Base-by-base conservation (phyloP, 1,140 invertebrate genomes). In the Apis florea region DNA sequence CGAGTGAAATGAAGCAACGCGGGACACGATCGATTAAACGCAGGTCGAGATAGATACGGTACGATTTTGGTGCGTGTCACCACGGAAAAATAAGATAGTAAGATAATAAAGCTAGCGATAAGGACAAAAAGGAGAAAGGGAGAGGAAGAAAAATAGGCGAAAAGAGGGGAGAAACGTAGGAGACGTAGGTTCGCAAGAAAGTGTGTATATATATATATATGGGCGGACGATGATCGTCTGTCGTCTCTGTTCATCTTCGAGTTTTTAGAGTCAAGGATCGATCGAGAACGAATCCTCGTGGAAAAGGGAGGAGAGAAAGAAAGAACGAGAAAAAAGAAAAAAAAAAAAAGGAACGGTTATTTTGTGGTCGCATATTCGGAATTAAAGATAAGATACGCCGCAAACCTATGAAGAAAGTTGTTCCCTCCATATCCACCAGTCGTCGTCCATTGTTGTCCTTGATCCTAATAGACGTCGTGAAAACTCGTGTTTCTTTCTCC, bases 141-240 rank as follows among this genome's bases (percentile, higher is more conserved):
- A 53, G 59, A 24, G 24, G 59, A 24, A 53, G 49, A 26, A 51
- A 13, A 49, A 31, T 9, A 12, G 31, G 13, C 8, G 1, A 31
- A 17, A 61, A 47, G 24, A 53, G 47, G 5, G 19, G 47, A 26
- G 61, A 21, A 49, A 47, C 17, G n/a, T 0, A 26, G 19, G 8
- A 40, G 54, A 31, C 12, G 51, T n/a, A n/a, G n/a, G 19, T 61
- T 61, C 24, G 24, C 15, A 26, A 26, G 61, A 26, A 4, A 31
- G 5, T 40, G n/a, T n/a, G n/a, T n/a, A n/a, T n/a, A n/a, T n/a
- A n/a, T n/a, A n/a, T 40, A 40, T 40, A 31, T 19, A 69, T 51
- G 68, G 47, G 53, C 68, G 49, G 68, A 51, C 40, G 67, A 49
- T 68, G 67, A 68, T 17, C n/a, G 47, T 47, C 54, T 72, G 19